These are phyloP conservation scores for Poecilia velifera DNA, from an alignment of 2,797 vertebrate species.

Conservation along the genomic window DNA sequence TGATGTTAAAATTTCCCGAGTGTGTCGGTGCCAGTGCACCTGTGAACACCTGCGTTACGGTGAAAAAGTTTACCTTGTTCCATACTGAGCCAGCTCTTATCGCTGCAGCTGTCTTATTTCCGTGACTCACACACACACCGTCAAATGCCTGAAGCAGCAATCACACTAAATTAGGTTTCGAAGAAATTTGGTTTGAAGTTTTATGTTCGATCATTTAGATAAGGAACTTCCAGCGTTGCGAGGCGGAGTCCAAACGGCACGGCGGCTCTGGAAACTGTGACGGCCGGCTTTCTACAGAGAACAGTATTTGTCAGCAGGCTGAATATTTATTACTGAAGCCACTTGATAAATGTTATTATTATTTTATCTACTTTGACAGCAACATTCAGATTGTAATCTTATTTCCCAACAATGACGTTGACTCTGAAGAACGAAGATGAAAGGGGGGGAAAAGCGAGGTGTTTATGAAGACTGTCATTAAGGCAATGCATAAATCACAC, in stretches of 20 bases:
- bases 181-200: slow-evolving; percentile 8
- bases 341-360: slow-evolving; percentile 67
- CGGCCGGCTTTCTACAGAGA: slow-evolving; percentile 31
- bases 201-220: slow-evolving; percentile 17
- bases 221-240: not conserved
- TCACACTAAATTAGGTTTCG: slow-evolving; percentile 35
- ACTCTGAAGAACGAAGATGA: slow-evolving; percentile 46
- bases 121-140: slow-evolving; percentile 11
- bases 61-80: not conserved
- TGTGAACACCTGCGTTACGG: not conserved
- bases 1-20: too few species aligned
- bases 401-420: slow-evolving; percentile 51
- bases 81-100: slow-evolving; percentile 1
- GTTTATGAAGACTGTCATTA: slow-evolving; percentile 57
- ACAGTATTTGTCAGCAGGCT: slow-evolving; percentile 41
- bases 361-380: slow-evolving; percentile 45
- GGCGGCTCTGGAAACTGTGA: slow-evolving; percentile 15
- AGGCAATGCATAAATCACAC: slow-evolving; percentile 69
- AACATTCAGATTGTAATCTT: slow-evolving; percentile 41
- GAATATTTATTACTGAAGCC: slow-evolving; percentile 54
- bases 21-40: not conserved
- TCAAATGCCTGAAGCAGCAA: not conserved
- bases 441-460: slow-evolving; percentile 47
- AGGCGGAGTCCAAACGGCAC: not conserved
- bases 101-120: slow-evolving; percentile 49